These are phyloP conservation scores for Monarcha castaneiventris DNA, from an alignment of 2,113 vertebrate species.

Conservation along the genomic window DNA sequence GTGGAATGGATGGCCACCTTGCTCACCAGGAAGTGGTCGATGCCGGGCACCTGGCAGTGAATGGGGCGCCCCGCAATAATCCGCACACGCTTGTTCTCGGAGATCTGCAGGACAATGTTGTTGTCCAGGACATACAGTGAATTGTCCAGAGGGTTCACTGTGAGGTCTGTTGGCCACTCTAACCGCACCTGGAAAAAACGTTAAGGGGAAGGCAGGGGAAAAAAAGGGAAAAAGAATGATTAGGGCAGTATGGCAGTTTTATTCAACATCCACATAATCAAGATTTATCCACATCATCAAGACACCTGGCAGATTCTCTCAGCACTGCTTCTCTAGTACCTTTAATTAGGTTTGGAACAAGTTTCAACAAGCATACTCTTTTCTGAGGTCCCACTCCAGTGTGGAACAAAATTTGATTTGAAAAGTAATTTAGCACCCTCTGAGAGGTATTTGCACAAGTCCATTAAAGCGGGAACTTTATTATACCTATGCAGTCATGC, in stretches of 20 bases:
- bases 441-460: slow-evolving; percentile 8
- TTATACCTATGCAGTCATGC: slow-evolving; percentile 29
- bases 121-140: slow-evolving; percentile 96
- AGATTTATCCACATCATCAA: neutral
- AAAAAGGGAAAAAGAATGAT: neutral
- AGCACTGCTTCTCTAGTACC: neutral
- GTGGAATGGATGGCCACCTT: slow-evolving; percentile 89
- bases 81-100: slow-evolving; percentile 85
- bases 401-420: neutral
- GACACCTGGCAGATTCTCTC: neutral
- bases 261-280: neutral
- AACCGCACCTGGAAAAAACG: slow-evolving; percentile 83
- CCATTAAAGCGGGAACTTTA: slow-evolving; percentile 27
- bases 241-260: neutral
- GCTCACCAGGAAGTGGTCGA: slow-evolving; percentile 90
- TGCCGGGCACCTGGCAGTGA: slow-evolving; percentile 94
- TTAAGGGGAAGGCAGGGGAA: neutral
- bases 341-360: neutral
- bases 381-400: neutral
- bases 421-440: neutral
- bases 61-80: slow-evolving; percentile 95
- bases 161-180: slow-evolving; percentile 96
- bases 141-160: slow-evolving; percentile 94
- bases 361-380: neutral
- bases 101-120: slow-evolving; percentile 97